A percentile compares a stretch with the other conserved stretches of the same genome.
phyloP scores from a whole-genome alignment of 2,113 vertebrate genomes.

The Anolis sagrei region DNA sequence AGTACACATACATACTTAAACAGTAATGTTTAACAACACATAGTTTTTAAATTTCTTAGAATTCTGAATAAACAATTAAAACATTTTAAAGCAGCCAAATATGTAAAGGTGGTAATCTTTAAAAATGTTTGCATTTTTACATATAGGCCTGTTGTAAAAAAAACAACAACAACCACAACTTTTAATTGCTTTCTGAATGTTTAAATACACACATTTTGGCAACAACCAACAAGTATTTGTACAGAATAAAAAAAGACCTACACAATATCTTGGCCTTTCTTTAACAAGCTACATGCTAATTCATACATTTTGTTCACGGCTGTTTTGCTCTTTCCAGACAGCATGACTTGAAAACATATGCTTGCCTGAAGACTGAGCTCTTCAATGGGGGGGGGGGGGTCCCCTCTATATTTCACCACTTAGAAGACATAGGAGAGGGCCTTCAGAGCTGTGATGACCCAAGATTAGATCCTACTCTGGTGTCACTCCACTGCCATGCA shows the following conservation, averaged over 20 bases:
- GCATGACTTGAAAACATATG: not conserved
- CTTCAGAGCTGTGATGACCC: no score
- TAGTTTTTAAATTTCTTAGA: not conserved
- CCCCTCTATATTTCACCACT: no score
- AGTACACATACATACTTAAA: conserved; percentile 18
- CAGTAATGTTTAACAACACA: conserved; percentile 44
- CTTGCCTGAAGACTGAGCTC: no score
- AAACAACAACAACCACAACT: not conserved
- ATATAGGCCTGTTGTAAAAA: not conserved
- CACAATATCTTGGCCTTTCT: not conserved
- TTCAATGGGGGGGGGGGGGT: no score
- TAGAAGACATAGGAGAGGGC: no score
- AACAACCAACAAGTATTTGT: not conserved
- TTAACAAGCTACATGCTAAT: not conserved
- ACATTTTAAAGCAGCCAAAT: not conserved
- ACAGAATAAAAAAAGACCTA: not conserved
- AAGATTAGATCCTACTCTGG: no score
- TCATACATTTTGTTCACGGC: not conserved
- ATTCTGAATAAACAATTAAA: conserved; percentile 5
- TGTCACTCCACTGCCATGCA: no score
- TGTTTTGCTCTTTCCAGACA: not conserved
- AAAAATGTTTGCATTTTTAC: not conserved
- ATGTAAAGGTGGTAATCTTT: not conserved
- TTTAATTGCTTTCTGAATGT: not conserved
- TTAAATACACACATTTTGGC: not conserved